Percentiles rank a stretch among this genome's conserved stretches.
phyloP scores from a whole-genome alignment of 2,888 invertebrate species.

The Noctua pronuba region DNA sequence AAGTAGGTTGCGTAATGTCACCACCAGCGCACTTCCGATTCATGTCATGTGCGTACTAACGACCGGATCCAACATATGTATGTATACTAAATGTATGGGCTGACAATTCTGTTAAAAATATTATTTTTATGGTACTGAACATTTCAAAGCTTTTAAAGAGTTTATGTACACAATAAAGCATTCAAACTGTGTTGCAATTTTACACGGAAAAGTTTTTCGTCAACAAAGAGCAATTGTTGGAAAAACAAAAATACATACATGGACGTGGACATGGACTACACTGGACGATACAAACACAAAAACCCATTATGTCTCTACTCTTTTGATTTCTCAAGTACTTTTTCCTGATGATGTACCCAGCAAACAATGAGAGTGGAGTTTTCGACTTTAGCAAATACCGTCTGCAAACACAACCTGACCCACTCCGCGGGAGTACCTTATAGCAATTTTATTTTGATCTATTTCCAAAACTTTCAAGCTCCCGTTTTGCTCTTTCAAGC shows the following conservation, averaged over 20 bases:
- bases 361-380: constrained; percentile 49
- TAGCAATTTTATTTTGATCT: constrained; percentile 66
- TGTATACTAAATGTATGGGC: background rate
- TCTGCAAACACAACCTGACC: constrained; percentile 42
- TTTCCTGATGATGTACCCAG: constrained; percentile 24
- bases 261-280: background rate
- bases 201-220: background rate
- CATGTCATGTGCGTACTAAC: too few species aligned
- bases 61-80: too few species aligned
- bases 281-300: background rate
- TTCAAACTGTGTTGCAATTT: background rate
- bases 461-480: constrained; percentile 62
- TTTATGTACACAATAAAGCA: background rate
- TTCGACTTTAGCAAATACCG: constrained; percentile 40
- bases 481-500: constrained; percentile 59
- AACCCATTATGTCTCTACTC: constrained; percentile 47
- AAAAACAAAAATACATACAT: background rate
- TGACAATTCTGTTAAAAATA: background rate
- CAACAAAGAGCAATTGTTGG: background rate
- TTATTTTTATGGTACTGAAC: background rate
- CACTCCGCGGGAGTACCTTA: constrained; percentile 9
- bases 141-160: background rate
- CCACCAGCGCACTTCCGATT: too few species aligned
- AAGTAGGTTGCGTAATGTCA: too few species aligned
- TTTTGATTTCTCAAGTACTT: constrained; percentile 16